phyloP scores from a whole-genome alignment of 1,140 invertebrate genomes.

The Proctacanthus coquilletti region DNA sequence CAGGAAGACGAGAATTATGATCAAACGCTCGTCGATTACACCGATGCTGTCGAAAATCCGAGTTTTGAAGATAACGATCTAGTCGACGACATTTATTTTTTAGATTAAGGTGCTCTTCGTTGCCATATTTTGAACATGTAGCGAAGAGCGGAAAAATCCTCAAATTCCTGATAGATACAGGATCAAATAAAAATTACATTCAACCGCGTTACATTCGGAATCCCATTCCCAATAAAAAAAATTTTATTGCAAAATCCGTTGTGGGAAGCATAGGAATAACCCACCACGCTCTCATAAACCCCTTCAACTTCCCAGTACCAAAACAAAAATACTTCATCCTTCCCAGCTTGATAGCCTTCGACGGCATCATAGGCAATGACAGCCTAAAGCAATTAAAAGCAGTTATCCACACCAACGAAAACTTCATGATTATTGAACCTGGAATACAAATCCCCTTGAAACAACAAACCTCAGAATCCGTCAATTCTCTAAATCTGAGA shows the following conservation, averaged over 20 bases:
- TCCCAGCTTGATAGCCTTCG: background rate
- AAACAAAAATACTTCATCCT: conserved; percentile 1
- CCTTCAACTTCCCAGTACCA: no score
- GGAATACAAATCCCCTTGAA: background rate
- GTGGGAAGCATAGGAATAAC: no score
- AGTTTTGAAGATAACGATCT: no score
- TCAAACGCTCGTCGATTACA: no score
- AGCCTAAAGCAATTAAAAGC: background rate
- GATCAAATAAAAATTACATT: no score
- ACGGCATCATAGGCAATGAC: background rate
- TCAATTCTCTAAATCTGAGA: background rate
- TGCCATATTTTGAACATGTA: background rate
- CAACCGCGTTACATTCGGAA: background rate
- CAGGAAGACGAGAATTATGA: no score
- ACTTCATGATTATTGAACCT: background rate
- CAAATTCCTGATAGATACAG: no score
- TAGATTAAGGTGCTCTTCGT: background rate
- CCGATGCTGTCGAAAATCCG: no score
- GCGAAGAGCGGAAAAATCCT: no score
- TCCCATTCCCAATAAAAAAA: no score
- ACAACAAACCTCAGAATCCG: background rate
- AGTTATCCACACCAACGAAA: background rate
- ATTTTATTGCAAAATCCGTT: no score
- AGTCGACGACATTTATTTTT: background rate
- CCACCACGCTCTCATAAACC: no score